A percentile compares a stretch with the other conserved stretches of the same genome.
phyloP scores from a whole-genome alignment of 2,113 vertebrate species.

The Leucoraja erinaceus region DNA sequence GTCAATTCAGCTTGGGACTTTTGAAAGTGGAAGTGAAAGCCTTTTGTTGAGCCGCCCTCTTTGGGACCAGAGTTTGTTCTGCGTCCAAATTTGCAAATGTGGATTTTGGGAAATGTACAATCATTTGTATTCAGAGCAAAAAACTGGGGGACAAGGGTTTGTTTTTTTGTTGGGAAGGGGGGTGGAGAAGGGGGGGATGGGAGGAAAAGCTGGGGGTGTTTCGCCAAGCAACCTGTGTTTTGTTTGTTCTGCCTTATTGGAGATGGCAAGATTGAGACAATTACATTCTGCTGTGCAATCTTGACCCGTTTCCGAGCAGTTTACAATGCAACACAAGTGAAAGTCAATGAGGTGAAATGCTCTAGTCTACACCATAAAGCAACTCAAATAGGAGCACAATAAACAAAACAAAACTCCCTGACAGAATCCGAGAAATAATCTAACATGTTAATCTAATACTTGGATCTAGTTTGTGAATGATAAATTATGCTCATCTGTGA shows the following conservation, averaged over 20 bases:
- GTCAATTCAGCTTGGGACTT: conserved; percentile 4
- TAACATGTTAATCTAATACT: background rate
- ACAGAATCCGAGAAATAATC: background rate
- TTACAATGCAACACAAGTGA: background rate
- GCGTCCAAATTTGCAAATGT: background rate
- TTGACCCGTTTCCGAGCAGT: background rate
- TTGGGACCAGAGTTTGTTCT: background rate
- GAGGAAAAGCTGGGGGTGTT: too few species aligned
- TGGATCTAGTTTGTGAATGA: background rate
- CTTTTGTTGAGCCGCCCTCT: conserved; percentile 9
- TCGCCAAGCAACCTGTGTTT: background rate
- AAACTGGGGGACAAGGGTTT: background rate
- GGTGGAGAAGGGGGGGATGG: too few species aligned
- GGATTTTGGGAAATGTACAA: background rate
- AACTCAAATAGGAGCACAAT: background rate
- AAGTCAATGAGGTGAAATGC: background rate
- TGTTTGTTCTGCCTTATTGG: background rate
- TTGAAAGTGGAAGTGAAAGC: conserved; percentile 26
- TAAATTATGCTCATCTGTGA: background rate
- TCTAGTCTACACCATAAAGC: background rate
- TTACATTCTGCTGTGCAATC: background rate
- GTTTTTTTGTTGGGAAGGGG: too few species aligned
- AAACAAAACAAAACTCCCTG: background rate
- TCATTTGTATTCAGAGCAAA: background rate
- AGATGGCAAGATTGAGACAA: background rate